A percentile compares a stretch with the other conserved stretches of the same genome.
Conservation (phyloP, 2,113 vertebrate genomes). For the Tragelaphus imberbis region DNA sequence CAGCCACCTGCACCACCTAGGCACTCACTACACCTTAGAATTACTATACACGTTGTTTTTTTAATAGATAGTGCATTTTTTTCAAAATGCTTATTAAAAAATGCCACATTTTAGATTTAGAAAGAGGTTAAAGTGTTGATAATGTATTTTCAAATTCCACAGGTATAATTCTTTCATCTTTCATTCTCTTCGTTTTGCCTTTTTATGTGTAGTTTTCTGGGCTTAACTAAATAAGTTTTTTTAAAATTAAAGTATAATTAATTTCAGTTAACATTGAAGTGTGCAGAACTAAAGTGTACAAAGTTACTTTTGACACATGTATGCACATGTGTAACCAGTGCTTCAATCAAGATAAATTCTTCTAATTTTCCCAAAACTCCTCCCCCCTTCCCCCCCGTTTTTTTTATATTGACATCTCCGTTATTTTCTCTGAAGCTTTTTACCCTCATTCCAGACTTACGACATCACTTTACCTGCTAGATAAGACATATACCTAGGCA, state of each 20-base stretch:
- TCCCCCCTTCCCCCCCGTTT: too few species aligned
- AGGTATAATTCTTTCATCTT: background rate
- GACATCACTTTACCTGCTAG: background rate
- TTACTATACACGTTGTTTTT: background rate
- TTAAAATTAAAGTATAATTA: slow-evolving; percentile 7
- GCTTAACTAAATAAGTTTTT: background rate
- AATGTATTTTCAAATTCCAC: background rate
- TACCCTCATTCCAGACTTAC: background rate
- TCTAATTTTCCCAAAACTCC: background rate
- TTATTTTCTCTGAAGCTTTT: background rate
- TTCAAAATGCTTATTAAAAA: slow-evolving; percentile 10
- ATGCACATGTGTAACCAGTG: background rate
- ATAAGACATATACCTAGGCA: background rate
- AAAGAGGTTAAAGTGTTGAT: background rate
- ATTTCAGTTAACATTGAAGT: background rate
- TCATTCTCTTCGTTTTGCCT: background rate
- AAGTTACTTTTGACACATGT: background rate
- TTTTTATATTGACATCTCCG: background rate
- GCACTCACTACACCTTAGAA: background rate
- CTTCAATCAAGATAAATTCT: background rate
- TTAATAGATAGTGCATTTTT: background rate
- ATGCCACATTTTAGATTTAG: background rate
- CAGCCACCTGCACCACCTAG: background rate
- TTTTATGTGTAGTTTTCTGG: slow-evolving; percentile 7
- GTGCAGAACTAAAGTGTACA: background rate